These are phyloP conservation scores for Sinodicranocentrus sp. DNA, from an alignment of 2,888 invertebrate genomes.

Conservation along the genomic window DNA sequence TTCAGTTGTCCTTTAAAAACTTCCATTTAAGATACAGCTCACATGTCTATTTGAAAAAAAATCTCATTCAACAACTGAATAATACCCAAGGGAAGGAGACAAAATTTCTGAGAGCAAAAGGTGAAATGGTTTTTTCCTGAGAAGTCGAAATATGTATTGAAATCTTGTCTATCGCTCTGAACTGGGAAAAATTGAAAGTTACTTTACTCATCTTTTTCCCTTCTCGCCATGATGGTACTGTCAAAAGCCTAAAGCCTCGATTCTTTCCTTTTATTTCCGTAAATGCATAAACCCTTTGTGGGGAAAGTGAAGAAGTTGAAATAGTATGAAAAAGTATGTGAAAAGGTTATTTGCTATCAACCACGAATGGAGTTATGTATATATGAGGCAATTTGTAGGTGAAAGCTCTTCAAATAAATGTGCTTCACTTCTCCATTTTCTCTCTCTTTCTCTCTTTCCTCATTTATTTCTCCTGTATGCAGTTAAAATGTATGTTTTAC, in stretches of 20 bases:
- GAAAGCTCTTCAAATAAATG: constrained; percentile 25
- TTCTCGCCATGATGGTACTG: constrained; percentile 4
- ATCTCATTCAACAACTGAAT: constrained; percentile 1
- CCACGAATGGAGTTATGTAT: constrained; percentile 9
- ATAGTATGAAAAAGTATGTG: background rate
- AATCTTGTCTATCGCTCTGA: constrained; percentile 10
- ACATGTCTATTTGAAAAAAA: constrained; percentile 9
- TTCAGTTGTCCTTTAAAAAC: background rate
- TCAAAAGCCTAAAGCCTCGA: constrained; percentile 6
- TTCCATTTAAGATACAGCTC: background rate
- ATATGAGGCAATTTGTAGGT: constrained; percentile 13
- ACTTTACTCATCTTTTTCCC: constrained; percentile 7
- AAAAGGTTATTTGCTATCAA: constrained; percentile 25
- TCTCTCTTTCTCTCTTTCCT: background rate
- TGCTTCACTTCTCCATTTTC: constrained; percentile 12
- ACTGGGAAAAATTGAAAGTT: constrained; percentile 20
- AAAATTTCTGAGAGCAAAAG: background rate
- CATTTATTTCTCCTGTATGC: background rate
- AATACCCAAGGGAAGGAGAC: background rate
- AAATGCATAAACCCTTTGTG: background rate
- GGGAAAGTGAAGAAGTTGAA: background rate
- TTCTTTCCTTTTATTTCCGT: constrained; percentile 1
- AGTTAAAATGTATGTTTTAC: background rate
- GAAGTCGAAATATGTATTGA: constrained; percentile 11
- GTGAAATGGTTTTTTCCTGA: background rate